Evolutionary conservation across 2,888 invertebrate species (phyloP), one percentile per base, ranked within the genome.

Genomic region (Pseudoips prasinana): DNA sequence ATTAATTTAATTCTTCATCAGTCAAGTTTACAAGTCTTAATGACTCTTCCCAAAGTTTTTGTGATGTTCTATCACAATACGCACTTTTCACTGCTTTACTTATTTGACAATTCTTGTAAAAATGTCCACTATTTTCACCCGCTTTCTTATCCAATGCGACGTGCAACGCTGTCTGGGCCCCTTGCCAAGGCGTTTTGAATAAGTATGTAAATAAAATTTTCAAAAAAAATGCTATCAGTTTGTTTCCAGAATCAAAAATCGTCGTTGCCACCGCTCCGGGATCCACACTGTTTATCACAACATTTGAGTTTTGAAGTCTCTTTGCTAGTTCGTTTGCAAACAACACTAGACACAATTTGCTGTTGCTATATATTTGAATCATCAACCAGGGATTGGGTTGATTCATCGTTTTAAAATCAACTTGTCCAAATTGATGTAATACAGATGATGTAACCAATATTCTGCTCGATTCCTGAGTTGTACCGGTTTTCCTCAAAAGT

Each of bases 271-370:
- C 93, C 73, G 92, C 89, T 6, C 96, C 96, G 0, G 96, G 96
- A 78, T 96, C 95, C n/a, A 95, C 83, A 54, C 91, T 93, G 64
- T 96, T 96, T 0, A 92, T 93, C 0, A 94, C 93, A 0, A 96
- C 92, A 17, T 91, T 91, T 0, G 91, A 77, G 1, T 91, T 71
- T 59, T 84, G 79, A 57, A 95, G 61, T 1, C 90, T 90, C 75
- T 91, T 91, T 9, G 92, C 92, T 2, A 95, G 61, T 4, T 96
- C 95, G 19, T 90, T 80, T 0, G 94, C 92, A 51, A 92, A 92
- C 0, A 94, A 92, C 0, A 94, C 89, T 39, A 92, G 91, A 44
- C 93, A 91, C 90, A 95, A 92, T 41, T 96, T 95, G 23, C 81
- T 83, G 36, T 76, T 75, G 7, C 92, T 66, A 55, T 94, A 94